phyloP scores from a whole-genome alignment of 2,888 invertebrate species.

The Branchinecta sandiegonensis region DNA sequence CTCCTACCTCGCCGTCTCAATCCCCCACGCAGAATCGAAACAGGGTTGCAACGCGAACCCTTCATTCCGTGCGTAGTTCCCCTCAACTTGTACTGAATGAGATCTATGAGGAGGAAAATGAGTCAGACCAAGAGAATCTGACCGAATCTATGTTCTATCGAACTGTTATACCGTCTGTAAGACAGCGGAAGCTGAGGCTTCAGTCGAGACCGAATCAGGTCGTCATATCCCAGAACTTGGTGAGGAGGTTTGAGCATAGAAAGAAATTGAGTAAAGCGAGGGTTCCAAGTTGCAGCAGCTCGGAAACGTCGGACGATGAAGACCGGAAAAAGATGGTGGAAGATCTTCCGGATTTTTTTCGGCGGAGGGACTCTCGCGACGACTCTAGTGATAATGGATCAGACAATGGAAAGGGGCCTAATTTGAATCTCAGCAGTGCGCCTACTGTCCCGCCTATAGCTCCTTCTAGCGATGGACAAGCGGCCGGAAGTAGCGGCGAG shows the following conservation, averaged over 20 bases:
- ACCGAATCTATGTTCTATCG: neutral
- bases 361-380: constrained; percentile 62
- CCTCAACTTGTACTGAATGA: constrained; percentile 46
- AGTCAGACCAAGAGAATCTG: constrained; percentile 2
- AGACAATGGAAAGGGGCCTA: constrained; percentile 34
- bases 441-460: neutral
- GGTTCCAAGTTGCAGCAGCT: constrained; percentile 82
- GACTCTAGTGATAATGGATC: constrained; percentile 71
- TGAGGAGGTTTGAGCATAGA: constrained; percentile 35
- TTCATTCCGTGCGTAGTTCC: constrained; percentile 38
- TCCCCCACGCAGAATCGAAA: neutral
- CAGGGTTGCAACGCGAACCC: constrained; percentile 33
- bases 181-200: constrained; percentile 28
- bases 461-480: constrained; percentile 23
- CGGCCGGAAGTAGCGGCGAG: constrained; percentile 32
- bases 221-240: constrained; percentile 33
- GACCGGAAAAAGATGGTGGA: constrained; percentile 63
- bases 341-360: constrained; percentile 43
- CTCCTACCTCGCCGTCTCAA: constrained; percentile 22
- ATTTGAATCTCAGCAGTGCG: constrained; percentile 23
- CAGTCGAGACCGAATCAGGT: constrained; percentile 22
- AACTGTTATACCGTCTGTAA: constrained; percentile 4
- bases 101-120: constrained; percentile 47
- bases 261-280: constrained; percentile 55
- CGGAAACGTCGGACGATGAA: constrained; percentile 73